These are phyloP conservation scores for Cynoglossus semilaevis DNA, from an alignment of 2,113 vertebrate genomes.

Conservation along the genomic window DNA sequence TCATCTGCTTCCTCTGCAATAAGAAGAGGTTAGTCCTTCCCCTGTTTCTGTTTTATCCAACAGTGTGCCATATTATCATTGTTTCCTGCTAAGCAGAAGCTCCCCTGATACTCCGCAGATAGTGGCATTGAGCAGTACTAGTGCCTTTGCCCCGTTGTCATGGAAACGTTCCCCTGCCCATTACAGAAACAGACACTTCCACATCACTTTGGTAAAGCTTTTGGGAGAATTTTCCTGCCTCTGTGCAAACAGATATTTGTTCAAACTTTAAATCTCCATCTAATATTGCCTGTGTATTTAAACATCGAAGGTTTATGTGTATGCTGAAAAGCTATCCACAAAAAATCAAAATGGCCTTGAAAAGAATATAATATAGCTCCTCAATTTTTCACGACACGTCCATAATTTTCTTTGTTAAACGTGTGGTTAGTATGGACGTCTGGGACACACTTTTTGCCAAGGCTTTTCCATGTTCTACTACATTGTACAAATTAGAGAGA, in stretches of 20 bases:
- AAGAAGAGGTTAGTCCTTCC: constrained; percentile 48
- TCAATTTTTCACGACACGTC: too few relatives aligned
- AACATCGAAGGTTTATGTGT: not conserved
- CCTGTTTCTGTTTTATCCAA: constrained; percentile 65
- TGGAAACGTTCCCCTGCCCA: constrained; percentile 73
- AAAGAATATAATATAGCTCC: too few relatives aligned
- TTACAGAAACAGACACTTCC: constrained; percentile 72
- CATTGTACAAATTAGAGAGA: too few relatives aligned
- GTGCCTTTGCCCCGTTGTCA: constrained; percentile 70
- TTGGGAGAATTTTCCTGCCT: constrained; percentile 47
- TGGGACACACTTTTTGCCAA: too few relatives aligned
- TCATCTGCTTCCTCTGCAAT: constrained; percentile 37
- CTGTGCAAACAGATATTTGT: constrained; percentile 34
- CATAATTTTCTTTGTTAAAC: too few relatives aligned
- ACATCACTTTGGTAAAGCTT: constrained; percentile 66
- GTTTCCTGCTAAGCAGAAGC: constrained; percentile 68
- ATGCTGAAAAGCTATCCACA: not conserved
- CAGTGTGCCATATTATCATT: constrained; percentile 65
- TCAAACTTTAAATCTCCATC: constrained; percentile 37
- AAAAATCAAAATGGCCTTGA: not conserved
- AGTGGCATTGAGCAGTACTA: constrained; percentile 64
- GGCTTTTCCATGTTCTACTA: too few relatives aligned
- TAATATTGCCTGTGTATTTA: constrained; percentile 4
- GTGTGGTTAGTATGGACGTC: too few relatives aligned
- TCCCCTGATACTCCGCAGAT: constrained; percentile 67